Percentiles rank a stretch among this genome's conserved stretches.
Conservation (phyloP, 1,140 invertebrate genomes). For the Schlechtendalia chinensis region DNA sequence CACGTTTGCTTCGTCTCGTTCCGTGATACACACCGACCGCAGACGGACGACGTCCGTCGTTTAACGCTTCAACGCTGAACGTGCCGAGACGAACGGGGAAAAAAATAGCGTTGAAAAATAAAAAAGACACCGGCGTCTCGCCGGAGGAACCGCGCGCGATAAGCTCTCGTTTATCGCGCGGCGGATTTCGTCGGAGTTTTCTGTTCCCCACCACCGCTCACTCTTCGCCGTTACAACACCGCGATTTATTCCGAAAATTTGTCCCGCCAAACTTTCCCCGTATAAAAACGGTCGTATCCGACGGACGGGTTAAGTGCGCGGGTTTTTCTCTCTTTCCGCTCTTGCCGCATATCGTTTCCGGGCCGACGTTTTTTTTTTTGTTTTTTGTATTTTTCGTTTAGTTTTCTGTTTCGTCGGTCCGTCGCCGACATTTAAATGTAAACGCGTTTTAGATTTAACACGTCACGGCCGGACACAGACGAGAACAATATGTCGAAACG, state of each 20-base stretch:
- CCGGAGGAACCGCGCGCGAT: too few relatives aligned
- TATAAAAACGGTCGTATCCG: constrained; percentile 12
- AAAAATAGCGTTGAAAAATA: too few relatives aligned
- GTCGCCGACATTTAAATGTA: constrained; percentile 15
- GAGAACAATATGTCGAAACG: neutral
- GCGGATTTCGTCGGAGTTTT: neutral
- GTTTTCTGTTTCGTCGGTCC: too few relatives aligned
- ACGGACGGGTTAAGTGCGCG: constrained; percentile 9
- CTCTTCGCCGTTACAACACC: too few relatives aligned
- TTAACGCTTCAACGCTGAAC: too few relatives aligned
- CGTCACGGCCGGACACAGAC: neutral
- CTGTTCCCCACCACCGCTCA: neutral
- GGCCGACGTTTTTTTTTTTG: neutral
- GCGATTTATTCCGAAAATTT: constrained; percentile 32
- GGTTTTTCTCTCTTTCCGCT: neutral
- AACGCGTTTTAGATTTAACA: constrained; percentile 20
- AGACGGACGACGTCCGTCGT: too few relatives aligned
- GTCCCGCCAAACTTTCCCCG: constrained; percentile 1
- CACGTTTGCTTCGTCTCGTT: too few relatives aligned
- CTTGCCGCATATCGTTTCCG: constrained; percentile 9
- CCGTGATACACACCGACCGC: too few relatives aligned
- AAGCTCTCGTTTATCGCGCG: too few relatives aligned
- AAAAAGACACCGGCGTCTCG: too few relatives aligned
- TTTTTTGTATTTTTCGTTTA: too few relatives aligned
- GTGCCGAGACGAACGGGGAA: too few relatives aligned